These are phyloP conservation scores for Hydrozoanthus tunicans DNA, from an alignment of 64 coral and sea anemone genomes.

Conservation along the genomic window DNA sequence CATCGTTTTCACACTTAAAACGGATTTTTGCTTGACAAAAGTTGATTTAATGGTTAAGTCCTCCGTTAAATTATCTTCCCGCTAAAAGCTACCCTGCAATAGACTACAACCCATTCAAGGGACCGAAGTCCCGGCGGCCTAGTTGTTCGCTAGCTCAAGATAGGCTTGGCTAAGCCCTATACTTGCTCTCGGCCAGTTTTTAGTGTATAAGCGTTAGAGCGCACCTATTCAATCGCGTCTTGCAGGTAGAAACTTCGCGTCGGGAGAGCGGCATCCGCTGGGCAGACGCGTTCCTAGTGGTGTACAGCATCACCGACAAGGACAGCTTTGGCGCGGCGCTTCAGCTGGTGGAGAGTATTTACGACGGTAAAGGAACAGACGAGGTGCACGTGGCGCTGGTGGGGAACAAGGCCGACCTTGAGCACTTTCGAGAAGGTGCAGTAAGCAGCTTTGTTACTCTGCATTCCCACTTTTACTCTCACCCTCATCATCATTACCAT, in stretches of 20 bases:
- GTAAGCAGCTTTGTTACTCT: not conserved
- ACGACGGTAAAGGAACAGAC: slow-evolving; percentile 85
- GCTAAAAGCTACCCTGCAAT: no score
- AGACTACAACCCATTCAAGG: no score
- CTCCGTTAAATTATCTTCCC: no score
- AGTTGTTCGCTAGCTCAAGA: no score
- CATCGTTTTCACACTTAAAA: no score
- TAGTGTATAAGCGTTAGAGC: no score
- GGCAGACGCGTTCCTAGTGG: slow-evolving; percentile 94
- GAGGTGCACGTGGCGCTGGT: slow-evolving; percentile 93
- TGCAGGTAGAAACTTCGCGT: slow-evolving; percentile 57
- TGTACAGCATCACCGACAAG: slow-evolving; percentile 94
- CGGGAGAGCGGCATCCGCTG: slow-evolving; percentile 79
- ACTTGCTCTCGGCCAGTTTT: no score
- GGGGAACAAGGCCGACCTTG: slow-evolving; percentile 92
- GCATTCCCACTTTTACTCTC: not conserved
- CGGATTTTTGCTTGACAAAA: no score
- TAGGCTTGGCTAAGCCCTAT: no score
- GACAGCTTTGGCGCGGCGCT: slow-evolving; percentile 90
- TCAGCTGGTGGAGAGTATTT: slow-evolving; percentile 80
- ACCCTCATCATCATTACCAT: not conserved
- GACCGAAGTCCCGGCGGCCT: no score
- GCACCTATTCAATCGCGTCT: not conserved
- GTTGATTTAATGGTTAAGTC: no score
- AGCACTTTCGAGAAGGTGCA: slow-evolving; percentile 91